Percentiles rank a stretch among this genome's conserved stretches.
Conservation (phyloP, 2,888 invertebrate species). For the Pollenia griseotomentosa region DNA sequence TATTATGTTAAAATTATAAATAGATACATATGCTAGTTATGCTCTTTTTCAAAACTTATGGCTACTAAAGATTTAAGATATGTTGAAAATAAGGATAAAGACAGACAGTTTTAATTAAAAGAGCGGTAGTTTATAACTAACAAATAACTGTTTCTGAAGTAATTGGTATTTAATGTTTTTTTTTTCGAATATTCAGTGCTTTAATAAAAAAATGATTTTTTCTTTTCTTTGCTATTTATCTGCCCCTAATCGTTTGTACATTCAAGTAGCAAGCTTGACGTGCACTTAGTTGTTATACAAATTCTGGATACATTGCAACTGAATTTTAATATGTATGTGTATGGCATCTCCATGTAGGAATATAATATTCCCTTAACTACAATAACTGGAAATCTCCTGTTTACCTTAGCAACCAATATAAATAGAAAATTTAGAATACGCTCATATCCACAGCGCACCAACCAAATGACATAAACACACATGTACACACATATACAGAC, state of each 20-base stretch:
- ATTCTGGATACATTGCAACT: constrained; percentile 25
- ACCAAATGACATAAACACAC: constrained; percentile 10
- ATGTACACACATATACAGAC: neutral
- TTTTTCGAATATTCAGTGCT: too few relatives aligned
- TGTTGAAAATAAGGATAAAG: too few relatives aligned
- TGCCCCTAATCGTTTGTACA: constrained; percentile 1
- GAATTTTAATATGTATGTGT: neutral
- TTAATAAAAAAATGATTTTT: too few relatives aligned
- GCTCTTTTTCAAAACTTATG: too few relatives aligned
- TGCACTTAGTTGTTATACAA: constrained; percentile 47
- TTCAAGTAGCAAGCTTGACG: constrained; percentile 14
- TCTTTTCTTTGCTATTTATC: constrained; percentile 9
- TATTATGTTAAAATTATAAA: too few relatives aligned
- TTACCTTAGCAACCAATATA: constrained; percentile 55
- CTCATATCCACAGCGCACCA: neutral
- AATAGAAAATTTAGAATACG: constrained; percentile 39
- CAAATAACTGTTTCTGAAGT: too few relatives aligned
- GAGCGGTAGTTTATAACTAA: too few relatives aligned
- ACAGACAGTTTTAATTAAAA: too few relatives aligned
- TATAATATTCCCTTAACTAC: constrained; percentile 52
- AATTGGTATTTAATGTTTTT: too few relatives aligned
- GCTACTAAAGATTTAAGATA: too few relatives aligned
- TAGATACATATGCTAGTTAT: too few relatives aligned
- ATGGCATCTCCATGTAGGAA: neutral
- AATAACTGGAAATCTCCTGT: constrained; percentile 57